Conservation (phyloP, 2,113 vertebrate species). For the Gasterosteus aculeatus region DNA sequence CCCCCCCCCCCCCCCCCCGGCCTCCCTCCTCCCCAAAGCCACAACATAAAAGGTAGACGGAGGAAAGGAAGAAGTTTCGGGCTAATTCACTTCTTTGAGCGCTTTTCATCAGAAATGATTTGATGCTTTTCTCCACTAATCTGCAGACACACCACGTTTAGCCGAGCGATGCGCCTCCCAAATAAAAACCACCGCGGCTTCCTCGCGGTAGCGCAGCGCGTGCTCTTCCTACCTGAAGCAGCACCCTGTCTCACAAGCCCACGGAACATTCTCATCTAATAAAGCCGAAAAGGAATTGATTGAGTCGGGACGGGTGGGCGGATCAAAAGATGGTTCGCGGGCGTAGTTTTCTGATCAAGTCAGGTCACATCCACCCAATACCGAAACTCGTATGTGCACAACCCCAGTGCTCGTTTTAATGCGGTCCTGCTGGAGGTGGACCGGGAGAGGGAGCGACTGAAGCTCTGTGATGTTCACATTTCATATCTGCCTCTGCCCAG, state of each 20-base stretch:
- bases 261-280: slow-evolving; percentile 27
- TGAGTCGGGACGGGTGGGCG: slow-evolving; percentile 14
- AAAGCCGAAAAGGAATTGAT: slow-evolving; percentile 35
- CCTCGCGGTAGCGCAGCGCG: background rate
- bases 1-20: slow-evolving; percentile 15
- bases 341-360: slow-evolving; percentile 35
- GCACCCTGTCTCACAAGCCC: background rate
- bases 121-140: slow-evolving; percentile 38
- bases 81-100: slow-evolving; percentile 6
- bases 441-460: slow-evolving; percentile 55
- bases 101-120: slow-evolving; percentile 32
- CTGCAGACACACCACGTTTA: slow-evolving; percentile 41
- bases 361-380: slow-evolving; percentile 24
- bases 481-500: slow-evolving; percentile 76
- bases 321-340: slow-evolving; percentile 55
- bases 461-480: slow-evolving; percentile 77
- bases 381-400: slow-evolving; percentile 40
- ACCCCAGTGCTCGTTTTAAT: slow-evolving; percentile 65
- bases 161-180: slow-evolving; percentile 37
- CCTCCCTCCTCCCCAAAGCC: slow-evolving; percentile 13
- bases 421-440: slow-evolving; percentile 66
- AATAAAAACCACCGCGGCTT: slow-evolving; percentile 37
- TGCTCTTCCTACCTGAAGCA: slow-evolving; percentile 10
- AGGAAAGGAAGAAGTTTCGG: slow-evolving; percentile 16
- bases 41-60: slow-evolving; percentile 1